These are phyloP conservation scores for Oreonectes daqikongensis DNA, from an alignment of 2,797 vertebrate species.

Conservation along the genomic window DNA sequence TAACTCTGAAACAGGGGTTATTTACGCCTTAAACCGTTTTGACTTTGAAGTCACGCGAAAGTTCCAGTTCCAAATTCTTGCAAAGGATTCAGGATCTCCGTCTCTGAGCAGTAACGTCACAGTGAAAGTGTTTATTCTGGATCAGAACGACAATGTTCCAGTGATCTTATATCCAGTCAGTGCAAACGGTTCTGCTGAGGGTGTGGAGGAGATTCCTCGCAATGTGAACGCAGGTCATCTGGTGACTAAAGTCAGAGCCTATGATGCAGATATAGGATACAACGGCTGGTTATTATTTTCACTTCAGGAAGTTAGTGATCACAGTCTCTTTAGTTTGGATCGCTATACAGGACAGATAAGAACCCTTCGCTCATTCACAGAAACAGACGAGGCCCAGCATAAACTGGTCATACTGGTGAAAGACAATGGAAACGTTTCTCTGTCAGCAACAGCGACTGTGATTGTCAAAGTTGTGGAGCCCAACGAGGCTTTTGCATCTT, in stretches of 20 bases:
- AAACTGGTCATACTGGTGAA: conserved; percentile 61
- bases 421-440: conserved; percentile 65
- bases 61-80: conserved; percentile 62
- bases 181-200: conserved; percentile 47
- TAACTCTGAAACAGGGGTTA: conserved; percentile 56
- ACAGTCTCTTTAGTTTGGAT: conserved; percentile 49
- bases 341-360: conserved; percentile 57
- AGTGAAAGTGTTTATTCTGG: conserved; percentile 66
- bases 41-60: conserved; percentile 65
- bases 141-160: conserved; percentile 71
- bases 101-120: conserved; percentile 60
- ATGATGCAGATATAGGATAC: conserved; percentile 52
- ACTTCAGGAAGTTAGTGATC: conserved; percentile 44
- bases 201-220: conserved; percentile 39
- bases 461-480: conserved; percentile 60
- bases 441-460: conserved; percentile 59
- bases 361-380: conserved; percentile 55
- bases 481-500: conserved; percentile 59
- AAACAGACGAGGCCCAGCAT: conserved; percentile 55
- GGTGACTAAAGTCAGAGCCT: conserved; percentile 52
- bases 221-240: conserved; percentile 53
- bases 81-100: conserved; percentile 64
- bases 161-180: conserved; percentile 49
- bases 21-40: conserved; percentile 52
- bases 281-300: conserved; percentile 53